Conservation (phyloP, 1,140 invertebrate genomes). For the Plectrocnemia conspersa region DNA sequence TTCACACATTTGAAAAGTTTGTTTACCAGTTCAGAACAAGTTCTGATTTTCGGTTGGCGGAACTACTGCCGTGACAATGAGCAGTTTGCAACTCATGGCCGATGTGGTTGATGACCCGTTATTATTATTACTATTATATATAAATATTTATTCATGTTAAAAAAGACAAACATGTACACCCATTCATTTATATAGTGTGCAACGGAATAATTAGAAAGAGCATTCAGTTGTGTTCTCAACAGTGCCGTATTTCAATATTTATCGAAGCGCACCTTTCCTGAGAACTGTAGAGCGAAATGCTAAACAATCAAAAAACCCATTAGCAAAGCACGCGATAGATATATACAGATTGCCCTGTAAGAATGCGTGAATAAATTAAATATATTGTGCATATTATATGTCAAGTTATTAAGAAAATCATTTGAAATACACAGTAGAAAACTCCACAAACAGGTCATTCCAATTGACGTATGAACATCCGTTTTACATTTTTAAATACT, state of each 20-base stretch:
- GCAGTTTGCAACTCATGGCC: constrained; percentile 17
- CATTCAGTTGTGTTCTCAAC: constrained; percentile 4
- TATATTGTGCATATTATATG: too few species aligned
- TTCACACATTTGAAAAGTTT: too few species aligned
- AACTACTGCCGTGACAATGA: constrained; percentile 18
- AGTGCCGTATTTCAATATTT: constrained; percentile 10
- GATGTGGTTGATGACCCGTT: constrained; percentile 20
- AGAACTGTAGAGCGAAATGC: too few species aligned
- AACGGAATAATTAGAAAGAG: not conserved
- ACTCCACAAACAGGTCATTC: too few species aligned
- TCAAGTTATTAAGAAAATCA: too few species aligned
- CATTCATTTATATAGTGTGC: not conserved
- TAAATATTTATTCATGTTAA: constrained; percentile 6
- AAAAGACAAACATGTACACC: not conserved
- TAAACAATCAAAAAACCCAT: too few species aligned
- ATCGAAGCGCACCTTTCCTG: not conserved
- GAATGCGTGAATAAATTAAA: too few species aligned
- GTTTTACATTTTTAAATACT: too few species aligned
- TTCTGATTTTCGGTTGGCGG: constrained; percentile 16
- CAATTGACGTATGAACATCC: too few species aligned
- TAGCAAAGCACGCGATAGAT: too few species aligned
- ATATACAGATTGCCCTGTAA: too few species aligned
- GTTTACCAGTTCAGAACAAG: constrained; percentile 17
- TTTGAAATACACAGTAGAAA: too few species aligned
- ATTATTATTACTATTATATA: constrained; percentile 12